phyloP scores from a whole-genome alignment of 2,888 invertebrate genomes.

The Eledona agricola region DNA sequence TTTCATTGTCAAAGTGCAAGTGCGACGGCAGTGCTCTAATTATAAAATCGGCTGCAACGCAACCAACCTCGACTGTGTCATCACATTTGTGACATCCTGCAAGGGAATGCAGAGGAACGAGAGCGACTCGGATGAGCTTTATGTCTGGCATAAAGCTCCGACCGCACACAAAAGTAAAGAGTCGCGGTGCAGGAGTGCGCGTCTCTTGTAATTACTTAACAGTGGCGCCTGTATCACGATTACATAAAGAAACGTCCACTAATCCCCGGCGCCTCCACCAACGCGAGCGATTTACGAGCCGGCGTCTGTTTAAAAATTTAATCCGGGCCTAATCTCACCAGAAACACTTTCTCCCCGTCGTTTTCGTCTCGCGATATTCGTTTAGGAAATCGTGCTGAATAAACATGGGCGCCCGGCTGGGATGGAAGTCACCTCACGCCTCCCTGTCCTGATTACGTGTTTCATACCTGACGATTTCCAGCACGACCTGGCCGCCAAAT shows the following conservation, averaged over 20 bases:
- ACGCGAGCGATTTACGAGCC: conserved; percentile 17
- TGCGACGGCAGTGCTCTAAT: conserved; percentile 2
- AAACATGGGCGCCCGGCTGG: conserved; percentile 5
- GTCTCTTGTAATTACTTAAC: conserved; percentile 24
- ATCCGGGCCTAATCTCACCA: conserved; percentile 4
- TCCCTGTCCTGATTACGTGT: conserved; percentile 27
- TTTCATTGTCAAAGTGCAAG: conserved; percentile 3
- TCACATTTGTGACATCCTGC: conserved; percentile 10
- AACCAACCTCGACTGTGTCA: conserved; percentile 12
- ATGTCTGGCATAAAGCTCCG: conserved; percentile 7
- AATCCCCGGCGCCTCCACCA: conserved; percentile 5
- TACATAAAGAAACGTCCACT: not conserved
- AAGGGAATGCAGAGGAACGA: conserved; percentile 19
- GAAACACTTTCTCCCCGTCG: conserved; percentile 7
- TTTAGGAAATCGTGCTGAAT: too few relatives aligned
- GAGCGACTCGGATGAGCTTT: conserved; percentile 10
- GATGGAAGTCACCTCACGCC: conserved; percentile 20
- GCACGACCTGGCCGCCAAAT: conserved; percentile 33
- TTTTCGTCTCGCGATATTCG: too few relatives aligned
- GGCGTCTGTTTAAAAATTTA: conserved; percentile 18
- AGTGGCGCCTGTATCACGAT: conserved; percentile 8
- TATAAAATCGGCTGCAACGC: conserved; percentile 9
- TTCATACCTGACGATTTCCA: conserved; percentile 29
- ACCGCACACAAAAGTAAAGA: conserved; percentile 7
- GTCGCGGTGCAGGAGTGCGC: conserved; percentile 8